These are phyloP conservation scores for Melanotus villosus DNA, from an alignment of 2,888 invertebrate genomes.

Conservation along the genomic window DNA sequence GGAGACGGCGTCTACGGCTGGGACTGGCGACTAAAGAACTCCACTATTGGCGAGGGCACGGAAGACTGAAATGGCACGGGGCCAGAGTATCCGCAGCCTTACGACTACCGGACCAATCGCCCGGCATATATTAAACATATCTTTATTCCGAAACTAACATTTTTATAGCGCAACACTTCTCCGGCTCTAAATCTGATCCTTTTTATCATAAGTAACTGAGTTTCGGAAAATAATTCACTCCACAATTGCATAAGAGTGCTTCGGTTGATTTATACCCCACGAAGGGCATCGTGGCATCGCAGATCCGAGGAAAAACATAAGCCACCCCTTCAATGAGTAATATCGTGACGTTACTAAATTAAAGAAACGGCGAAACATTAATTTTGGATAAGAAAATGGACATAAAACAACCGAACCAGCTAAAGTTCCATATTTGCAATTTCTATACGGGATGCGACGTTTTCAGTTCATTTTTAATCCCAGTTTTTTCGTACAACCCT, in stretches of 20 bases:
- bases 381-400: no score
- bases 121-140: slow-evolving; percentile 53
- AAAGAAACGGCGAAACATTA: no score
- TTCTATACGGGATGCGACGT: no score
- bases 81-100: slow-evolving; percentile 53
- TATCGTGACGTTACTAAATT: neutral
- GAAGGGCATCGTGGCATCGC: neutral
- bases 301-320: neutral
- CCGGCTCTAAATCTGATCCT: neutral
- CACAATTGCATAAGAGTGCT: neutral
- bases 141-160: slow-evolving; percentile 46
- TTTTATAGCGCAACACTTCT: slow-evolving; percentile 43
- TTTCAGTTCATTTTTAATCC: no score
- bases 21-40: slow-evolving; percentile 50
- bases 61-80: slow-evolving; percentile 52
- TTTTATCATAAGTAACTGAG: neutral
- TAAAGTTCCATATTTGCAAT: no score
- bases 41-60: slow-evolving; percentile 31
- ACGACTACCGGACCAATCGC: slow-evolving; percentile 54
- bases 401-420: no score
- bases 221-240: slow-evolving; percentile 10
- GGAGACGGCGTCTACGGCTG: slow-evolving; percentile 50
- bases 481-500: no score
- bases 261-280: neutral
- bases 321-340: neutral